Conservation (phyloP, 2,888 invertebrate species). For the Cantharis nigra region DNA sequence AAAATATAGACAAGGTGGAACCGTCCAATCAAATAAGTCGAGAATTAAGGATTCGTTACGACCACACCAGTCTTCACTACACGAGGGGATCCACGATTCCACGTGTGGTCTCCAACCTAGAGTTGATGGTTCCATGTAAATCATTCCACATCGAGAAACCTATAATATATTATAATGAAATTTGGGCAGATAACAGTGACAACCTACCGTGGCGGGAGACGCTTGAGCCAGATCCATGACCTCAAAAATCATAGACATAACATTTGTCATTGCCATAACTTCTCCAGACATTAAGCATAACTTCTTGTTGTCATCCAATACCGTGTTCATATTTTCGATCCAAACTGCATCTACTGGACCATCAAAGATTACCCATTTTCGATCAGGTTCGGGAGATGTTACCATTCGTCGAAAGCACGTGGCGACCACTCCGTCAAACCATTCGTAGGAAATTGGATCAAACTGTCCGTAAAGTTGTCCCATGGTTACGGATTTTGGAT, state of each 20-base stretch:
- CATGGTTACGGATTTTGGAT: constrained; percentile 92
- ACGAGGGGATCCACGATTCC: constrained; percentile 76
- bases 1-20: constrained; percentile 76
- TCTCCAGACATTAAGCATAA: constrained; percentile 86
- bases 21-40: constrained; percentile 74
- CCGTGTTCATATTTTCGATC: constrained; percentile 91
- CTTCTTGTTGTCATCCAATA: constrained; percentile 86
- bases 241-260: constrained; percentile 88
- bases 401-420: constrained; percentile 79
- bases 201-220: constrained; percentile 77
- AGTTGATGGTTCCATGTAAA: constrained; percentile 83
- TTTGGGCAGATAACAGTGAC: not conserved
- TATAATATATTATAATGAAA: constrained; percentile 20
- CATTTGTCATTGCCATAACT: constrained; percentile 78
- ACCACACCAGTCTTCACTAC: constrained; percentile 67
- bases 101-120: constrained; percentile 83
- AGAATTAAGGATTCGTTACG: constrained; percentile 65
- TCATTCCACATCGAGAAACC: constrained; percentile 84
- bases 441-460: constrained; percentile 86
- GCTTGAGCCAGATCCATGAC: constrained; percentile 84
- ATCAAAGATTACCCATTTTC: constrained; percentile 93
- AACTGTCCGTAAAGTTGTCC: constrained; percentile 91
- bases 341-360: constrained; percentile 89
- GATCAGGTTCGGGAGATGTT: constrained; percentile 68
- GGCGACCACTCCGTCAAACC: constrained; percentile 86